Conservation (phyloP, 2,113 vertebrate species). For the Dryoscopus gambensis region DNA sequence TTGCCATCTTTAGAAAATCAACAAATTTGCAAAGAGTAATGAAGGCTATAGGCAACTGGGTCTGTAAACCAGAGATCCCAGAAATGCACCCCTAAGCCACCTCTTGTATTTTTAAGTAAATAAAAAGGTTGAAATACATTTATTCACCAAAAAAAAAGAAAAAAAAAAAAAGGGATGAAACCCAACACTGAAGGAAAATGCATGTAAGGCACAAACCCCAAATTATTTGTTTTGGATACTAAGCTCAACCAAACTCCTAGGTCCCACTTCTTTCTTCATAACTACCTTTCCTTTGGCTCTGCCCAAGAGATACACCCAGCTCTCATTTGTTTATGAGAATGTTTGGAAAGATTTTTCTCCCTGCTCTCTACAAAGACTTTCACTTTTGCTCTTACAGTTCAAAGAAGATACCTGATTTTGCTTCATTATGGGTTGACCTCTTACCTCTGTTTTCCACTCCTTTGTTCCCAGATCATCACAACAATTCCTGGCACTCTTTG, state of each 20-base stretch:
- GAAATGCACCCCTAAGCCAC: background rate
- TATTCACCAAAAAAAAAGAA: background rate
- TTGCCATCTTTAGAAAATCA: background rate
- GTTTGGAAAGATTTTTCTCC: background rate
- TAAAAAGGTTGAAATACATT: background rate
- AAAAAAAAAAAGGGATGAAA: background rate
- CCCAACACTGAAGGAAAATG: background rate
- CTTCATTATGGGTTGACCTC: background rate
- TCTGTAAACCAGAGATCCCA: background rate
- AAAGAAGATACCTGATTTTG: background rate
- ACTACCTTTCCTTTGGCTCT: background rate
- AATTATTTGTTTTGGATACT: background rate
- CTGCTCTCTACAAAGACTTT: background rate
- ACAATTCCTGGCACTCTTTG: background rate
- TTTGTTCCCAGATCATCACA: conserved; percentile 2
- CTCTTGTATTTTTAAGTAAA: background rate
- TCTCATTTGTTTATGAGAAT: background rate
- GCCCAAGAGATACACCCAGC: background rate
- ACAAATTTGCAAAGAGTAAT: background rate
- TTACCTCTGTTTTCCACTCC: background rate
- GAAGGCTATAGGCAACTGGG: background rate
- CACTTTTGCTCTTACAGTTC: background rate
- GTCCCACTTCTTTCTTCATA: background rate
- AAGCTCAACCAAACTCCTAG: background rate
- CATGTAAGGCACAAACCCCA: background rate